phyloP scores from a whole-genome alignment of 2,113 vertebrate genomes.

The Phaetusa simplex region DNA sequence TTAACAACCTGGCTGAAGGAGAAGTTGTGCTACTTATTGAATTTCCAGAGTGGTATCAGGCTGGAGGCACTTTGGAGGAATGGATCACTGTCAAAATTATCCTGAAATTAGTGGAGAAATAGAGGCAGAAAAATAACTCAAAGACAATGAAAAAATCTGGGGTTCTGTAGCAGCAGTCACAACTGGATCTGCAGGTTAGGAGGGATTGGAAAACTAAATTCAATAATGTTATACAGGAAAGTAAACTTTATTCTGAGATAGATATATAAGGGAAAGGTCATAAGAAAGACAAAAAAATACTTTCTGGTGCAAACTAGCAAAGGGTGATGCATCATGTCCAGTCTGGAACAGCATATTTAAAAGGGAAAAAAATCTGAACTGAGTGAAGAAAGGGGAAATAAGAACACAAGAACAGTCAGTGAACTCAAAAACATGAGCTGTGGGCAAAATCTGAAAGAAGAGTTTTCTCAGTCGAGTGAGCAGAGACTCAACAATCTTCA shows the following conservation, averaged over 20 bases:
- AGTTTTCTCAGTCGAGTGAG: not conserved
- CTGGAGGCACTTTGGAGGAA: not conserved
- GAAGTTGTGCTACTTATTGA: not conserved
- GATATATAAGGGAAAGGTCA: not conserved
- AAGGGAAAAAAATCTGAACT: not conserved
- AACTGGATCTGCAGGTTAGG: not conserved
- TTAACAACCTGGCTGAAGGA: not conserved
- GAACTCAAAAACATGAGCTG: not conserved
- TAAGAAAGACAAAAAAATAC: not conserved
- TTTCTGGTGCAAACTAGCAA: not conserved
- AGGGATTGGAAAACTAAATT: not conserved
- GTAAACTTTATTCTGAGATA: not conserved
- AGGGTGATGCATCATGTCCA: not conserved
- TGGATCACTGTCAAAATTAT: conserved; percentile 32
- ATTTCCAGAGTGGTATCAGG: not conserved
- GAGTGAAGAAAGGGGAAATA: not conserved
- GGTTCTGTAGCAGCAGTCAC: not conserved
- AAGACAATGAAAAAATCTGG: not conserved
- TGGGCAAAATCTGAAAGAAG: not conserved
- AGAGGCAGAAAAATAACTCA: not conserved
- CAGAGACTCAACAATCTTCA: not conserved
- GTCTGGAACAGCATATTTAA: not conserved
- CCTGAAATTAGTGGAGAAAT: not conserved
- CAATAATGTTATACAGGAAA: not conserved
- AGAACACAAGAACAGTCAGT: not conserved